A percentile compares a stretch with the other conserved stretches of the same genome.
phyloP scores from a whole-genome alignment of 2,797 vertebrate genomes.

The Podargus strigoides region DNA sequence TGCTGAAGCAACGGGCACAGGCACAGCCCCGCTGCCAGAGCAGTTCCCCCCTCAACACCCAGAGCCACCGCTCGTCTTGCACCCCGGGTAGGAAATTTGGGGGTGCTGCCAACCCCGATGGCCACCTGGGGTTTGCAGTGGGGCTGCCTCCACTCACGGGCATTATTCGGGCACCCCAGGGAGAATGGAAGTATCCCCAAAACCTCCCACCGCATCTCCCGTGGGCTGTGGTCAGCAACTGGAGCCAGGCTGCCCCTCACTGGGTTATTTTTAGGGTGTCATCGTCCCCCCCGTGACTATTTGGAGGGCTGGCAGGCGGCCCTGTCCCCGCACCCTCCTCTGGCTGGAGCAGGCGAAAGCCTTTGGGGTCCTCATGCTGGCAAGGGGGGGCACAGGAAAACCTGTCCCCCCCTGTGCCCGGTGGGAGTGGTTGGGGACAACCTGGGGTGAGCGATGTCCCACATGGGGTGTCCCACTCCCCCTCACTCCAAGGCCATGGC shows the following conservation, averaged over 20 bases:
- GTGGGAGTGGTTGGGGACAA: no score
- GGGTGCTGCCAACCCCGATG: background rate
- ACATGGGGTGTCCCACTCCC: no score
- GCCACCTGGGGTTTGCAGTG: fast-evolving
- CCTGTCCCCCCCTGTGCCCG: no score
- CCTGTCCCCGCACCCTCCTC: background rate
- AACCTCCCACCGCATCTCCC: background rate
- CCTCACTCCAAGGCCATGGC: no score
- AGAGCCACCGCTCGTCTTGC: no score
- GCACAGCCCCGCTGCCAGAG: fast-evolving
- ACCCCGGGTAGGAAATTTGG: no score
- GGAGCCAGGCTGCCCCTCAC: background rate
- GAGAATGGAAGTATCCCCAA: no score
- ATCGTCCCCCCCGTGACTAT: background rate
- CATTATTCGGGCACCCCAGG: fast-evolving
- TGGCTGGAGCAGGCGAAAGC: no score
- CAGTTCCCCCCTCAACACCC: fast-evolving
- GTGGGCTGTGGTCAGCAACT: background rate
- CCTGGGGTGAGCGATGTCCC: no score
- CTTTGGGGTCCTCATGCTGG: fast-evolving
- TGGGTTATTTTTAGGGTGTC: background rate
- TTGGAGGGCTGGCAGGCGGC: background rate
- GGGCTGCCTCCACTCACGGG: background rate
- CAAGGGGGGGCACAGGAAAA: background rate
- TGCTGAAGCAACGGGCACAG: no score